Base-by-base conservation (phyloP, 2,113 vertebrate species). In the Redunca redunca region DNA sequence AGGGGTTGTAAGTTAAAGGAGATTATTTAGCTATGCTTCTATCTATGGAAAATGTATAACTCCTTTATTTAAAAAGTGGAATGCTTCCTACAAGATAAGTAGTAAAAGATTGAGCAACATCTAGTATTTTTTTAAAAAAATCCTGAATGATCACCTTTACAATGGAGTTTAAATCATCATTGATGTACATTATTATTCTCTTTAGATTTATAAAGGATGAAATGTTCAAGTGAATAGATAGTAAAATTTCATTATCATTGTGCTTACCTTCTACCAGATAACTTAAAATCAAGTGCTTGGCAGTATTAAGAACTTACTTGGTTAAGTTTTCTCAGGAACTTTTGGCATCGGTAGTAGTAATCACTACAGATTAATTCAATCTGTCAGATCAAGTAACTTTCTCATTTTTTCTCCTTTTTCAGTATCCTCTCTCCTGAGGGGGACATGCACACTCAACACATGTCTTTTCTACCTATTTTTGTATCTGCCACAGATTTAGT, bases 131-230 rank as follows among this genome's bases (percentile, higher is more conserved):
- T 64, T 40, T 11, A n/a, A 14, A 46, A 26, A 92, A 80, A 55
- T 82, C 9, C 40, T 53, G 36, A 78, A 88, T 58, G 64, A 26
- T 58, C 3, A 84, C 33, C 16, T 92, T 95, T 88, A 48, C 8
- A 95, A 7, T 95, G 60, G 60, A 58, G 82, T 97, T 95, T 85
- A 82, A 67, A 16, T 86, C 25, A 55, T 48, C 50, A 74, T 77
- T 95, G n/a, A 67, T 58, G 30, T 80, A 88, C 23, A 81, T 53
- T 90, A 43, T 90, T 86, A 67, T 80, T 78, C 30, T 64, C 30
- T 85, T 74, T 55, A 90, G n/a, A 92, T 30, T 93, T 96, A 15
- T 91, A 86, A 80, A 96, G 62, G 36, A 36, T 93, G 89, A 92
- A 80, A 62, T 92, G 13, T 87, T 80, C 25, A 71, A 60, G 7